Evolutionary conservation across 2,797 vertebrate genomes (phyloP).

Genomic region (Allobates femoralis): DNA sequence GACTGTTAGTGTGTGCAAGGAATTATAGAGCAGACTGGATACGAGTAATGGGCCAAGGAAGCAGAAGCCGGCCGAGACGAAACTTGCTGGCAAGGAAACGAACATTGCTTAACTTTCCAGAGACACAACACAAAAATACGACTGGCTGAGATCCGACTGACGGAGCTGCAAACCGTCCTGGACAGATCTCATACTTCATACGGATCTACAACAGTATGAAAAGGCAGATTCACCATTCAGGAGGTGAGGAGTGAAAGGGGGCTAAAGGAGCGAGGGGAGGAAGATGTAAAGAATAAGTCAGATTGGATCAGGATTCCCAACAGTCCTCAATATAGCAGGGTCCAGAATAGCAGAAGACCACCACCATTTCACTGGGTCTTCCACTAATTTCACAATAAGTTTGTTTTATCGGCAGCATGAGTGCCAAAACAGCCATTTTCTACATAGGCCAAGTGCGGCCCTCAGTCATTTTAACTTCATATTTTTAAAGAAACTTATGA

Average conservation of each 20-base stretch:
- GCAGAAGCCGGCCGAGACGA: neutral
- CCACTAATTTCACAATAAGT: too few relatives aligned
- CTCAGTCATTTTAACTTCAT: too few relatives aligned
- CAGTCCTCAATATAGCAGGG: too few relatives aligned
- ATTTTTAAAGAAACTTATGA: too few relatives aligned
- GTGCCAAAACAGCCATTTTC: too few relatives aligned
- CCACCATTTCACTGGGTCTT: too few relatives aligned
- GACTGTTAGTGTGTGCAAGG: slow-evolving; percentile 18
- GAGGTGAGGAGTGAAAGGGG: neutral
- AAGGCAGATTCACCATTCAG: neutral
- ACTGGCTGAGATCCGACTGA: neutral
- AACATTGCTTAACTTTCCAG: slow-evolving; percentile 50
- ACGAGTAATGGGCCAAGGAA: neutral
- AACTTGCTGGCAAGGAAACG: slow-evolving; percentile 53
- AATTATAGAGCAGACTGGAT: slow-evolving; percentile 58
- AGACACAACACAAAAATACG: slow-evolving; percentile 44
- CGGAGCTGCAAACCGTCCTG: neutral
- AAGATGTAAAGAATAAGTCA: too few relatives aligned
- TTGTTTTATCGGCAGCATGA: too few relatives aligned
- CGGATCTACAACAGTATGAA: neutral
- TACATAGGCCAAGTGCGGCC: too few relatives aligned
- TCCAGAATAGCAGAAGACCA: too few relatives aligned
- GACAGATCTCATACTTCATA: neutral
- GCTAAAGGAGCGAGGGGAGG: too few relatives aligned
- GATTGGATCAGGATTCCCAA: too few relatives aligned